Conservation (phyloP, 2,797 vertebrate species). For the Sarcoramphus papa region DNA sequence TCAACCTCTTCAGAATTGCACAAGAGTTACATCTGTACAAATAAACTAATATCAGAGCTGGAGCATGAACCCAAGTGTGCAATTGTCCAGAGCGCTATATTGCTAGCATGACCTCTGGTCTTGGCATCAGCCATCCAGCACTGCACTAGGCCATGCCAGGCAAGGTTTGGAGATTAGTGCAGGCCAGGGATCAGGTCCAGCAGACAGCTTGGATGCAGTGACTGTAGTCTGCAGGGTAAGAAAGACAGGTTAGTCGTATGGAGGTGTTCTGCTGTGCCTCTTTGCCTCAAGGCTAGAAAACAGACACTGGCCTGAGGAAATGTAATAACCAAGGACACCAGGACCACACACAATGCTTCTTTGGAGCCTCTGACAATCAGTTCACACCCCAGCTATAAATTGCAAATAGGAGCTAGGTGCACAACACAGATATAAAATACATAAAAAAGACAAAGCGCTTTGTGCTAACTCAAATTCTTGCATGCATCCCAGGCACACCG, state of each 20-base stretch:
- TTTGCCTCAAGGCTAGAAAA: not conserved
- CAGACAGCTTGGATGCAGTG: not conserved
- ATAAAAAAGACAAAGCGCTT: not conserved
- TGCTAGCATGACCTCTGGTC: not conserved
- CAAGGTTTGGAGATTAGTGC: not conserved
- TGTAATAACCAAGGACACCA: not conserved
- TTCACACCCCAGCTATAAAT: not conserved
- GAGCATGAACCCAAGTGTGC: not conserved
- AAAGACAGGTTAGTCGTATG: not conserved
- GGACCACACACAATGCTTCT: not conserved
- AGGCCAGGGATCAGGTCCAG: not conserved
- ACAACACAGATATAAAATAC: not conserved
- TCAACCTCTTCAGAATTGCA: not conserved
- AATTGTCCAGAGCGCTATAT: not conserved
- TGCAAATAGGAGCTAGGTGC: not conserved
- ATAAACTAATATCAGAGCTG: not conserved
- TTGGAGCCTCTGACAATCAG: not conserved
- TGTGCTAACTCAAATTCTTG: not conserved
- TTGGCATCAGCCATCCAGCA: not conserved
- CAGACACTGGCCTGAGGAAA: not conserved
- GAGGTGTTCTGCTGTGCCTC: not conserved
- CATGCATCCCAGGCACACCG: not conserved
- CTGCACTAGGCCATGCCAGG: not conserved
- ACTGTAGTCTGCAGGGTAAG: not conserved
- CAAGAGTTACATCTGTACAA: not conserved